These are phyloP conservation scores for Monochamus saltuarius DNA, from an alignment of 1,140 invertebrate genomes.

Conservation along the genomic window DNA sequence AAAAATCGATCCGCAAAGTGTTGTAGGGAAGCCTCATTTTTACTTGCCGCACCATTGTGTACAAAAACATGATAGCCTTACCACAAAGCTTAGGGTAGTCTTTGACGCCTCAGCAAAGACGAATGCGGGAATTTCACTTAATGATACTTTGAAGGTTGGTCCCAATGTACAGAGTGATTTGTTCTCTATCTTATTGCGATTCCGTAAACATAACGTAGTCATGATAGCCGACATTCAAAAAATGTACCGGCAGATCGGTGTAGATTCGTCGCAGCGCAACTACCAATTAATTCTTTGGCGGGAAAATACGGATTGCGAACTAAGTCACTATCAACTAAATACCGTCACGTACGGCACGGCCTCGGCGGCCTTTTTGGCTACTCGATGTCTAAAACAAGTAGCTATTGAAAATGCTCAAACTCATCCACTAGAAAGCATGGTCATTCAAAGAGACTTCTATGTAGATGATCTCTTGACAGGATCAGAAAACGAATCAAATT, in stretches of 20 bases:
- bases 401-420: not conserved
- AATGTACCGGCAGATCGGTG: constrained; percentile 53
- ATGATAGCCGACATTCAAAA: constrained; percentile 48
- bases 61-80: constrained; percentile 13
- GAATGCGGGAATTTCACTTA: constrained; percentile 39
- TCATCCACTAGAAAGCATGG: not conserved
- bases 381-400: not conserved
- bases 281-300: not conserved
- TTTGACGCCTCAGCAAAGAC: constrained; percentile 47
- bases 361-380: not conserved
- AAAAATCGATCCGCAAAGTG: not conserved
- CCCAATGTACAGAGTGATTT: constrained; percentile 48
- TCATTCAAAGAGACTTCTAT: constrained; percentile 1
- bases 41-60: constrained; percentile 42
- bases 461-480: constrained; percentile 51
- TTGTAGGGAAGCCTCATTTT: not conserved
- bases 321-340: not conserved
- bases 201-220: constrained; percentile 34
- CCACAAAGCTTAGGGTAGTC: constrained; percentile 42
- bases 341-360: not conserved
- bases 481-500: constrained; percentile 34
- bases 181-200: constrained; percentile 37
- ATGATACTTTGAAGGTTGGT: constrained; percentile 32
- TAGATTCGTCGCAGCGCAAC: constrained; percentile 14
- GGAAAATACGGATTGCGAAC: not conserved